Conservation (phyloP, 2,888 invertebrate genomes). For the Dicyrtoma fusca region DNA sequence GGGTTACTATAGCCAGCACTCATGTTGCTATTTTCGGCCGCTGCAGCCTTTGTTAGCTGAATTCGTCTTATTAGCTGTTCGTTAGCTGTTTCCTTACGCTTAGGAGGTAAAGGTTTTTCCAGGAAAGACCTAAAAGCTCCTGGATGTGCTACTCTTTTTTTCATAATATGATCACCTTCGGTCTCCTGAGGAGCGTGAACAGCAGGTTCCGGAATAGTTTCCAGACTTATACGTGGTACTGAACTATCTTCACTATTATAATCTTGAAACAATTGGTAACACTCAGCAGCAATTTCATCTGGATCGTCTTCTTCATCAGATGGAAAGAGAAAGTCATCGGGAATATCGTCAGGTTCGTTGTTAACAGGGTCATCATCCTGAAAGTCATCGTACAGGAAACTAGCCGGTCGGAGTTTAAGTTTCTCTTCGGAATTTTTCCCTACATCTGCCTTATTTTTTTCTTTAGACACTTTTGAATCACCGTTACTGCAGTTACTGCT, state of each 20-base stretch:
- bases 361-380: background rate
- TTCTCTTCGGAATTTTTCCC: too few relatives aligned
- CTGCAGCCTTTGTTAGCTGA: background rate
- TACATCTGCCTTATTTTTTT: too few relatives aligned
- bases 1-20: background rate
- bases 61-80: constrained; percentile 21
- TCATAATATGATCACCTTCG: constrained; percentile 59
- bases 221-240: constrained; percentile 10
- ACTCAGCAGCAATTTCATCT: constrained; percentile 76
- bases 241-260: constrained; percentile 62
- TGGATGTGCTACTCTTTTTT: constrained; percentile 76
- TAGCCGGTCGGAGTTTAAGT: too few relatives aligned
- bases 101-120: background rate
- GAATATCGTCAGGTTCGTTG: background rate
- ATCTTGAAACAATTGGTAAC: constrained; percentile 84
- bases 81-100: constrained; percentile 22
- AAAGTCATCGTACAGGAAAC: too few relatives aligned
- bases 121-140: constrained; percentile 59
- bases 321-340: constrained; percentile 57
- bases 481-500: too few relatives aligned
- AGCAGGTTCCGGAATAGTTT: background rate
- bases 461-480: too few relatives aligned
- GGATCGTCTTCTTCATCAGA: constrained; percentile 64
- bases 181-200: background rate
- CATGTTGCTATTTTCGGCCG: too few relatives aligned